These are phyloP conservation scores for Nymphalis urticae DNA, from an alignment of 2,888 invertebrate species.

Conservation along the genomic window DNA sequence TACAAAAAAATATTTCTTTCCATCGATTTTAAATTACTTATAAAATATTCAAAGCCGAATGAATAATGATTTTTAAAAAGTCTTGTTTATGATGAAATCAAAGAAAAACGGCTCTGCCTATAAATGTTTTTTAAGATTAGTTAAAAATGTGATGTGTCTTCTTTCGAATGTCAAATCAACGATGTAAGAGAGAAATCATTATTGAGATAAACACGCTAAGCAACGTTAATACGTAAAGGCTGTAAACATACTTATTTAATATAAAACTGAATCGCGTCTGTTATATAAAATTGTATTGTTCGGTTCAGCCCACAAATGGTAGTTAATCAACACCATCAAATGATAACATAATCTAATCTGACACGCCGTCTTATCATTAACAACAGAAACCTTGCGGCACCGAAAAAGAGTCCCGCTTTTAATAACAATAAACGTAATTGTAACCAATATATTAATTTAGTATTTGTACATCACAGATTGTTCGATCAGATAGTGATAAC, in stretches of 20 bases:
- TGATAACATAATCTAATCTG: conserved; percentile 71
- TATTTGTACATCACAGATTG: conserved; percentile 44
- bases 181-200: too few relatives aligned
- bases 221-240: too few relatives aligned
- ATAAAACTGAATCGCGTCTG: background rate
- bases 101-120: too few relatives aligned
- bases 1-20: too few relatives aligned
- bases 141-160: too few relatives aligned
- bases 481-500: conserved; percentile 34
- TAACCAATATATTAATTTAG: conserved; percentile 54
- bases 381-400: conserved; percentile 58
- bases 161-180: too few relatives aligned
- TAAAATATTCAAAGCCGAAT: too few relatives aligned
- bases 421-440: conserved; percentile 63
- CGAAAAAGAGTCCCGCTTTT: conserved; percentile 58
- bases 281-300: conserved; percentile 25
- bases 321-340: conserved; percentile 74
- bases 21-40: too few relatives aligned
- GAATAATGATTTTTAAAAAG: background rate
- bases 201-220: too few relatives aligned
- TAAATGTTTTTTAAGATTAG: too few relatives aligned
- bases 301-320: conserved; percentile 64
- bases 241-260: background rate
- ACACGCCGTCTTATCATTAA: conserved; percentile 54
- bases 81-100: background rate